Evolutionary conservation across 2,888 invertebrate genomes (phyloP), one percentile per base, ranked within the genome.

Genomic region (Drosophila emarginata): DNA sequence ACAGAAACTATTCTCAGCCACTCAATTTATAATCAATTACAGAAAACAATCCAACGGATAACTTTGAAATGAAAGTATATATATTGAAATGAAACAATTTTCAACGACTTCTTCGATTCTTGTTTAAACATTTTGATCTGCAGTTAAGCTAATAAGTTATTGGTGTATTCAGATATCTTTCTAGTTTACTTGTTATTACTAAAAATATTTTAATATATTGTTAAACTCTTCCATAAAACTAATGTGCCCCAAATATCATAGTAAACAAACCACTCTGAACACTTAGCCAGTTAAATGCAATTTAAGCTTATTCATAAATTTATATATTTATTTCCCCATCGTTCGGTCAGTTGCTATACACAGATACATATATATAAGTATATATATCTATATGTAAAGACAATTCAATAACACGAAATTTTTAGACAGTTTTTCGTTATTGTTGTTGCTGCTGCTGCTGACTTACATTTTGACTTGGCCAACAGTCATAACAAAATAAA

Each of bases 361-460:
- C 40, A 40, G 0, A 40, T 15, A 39, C 56, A 62, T 63, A 68
- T 57, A 40, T 15, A 26, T 51, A 62, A 58, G 62, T 57, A 40
- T 15, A 26, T 51, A 56, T 68, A 61, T 51, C 15, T 23, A 40
- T 32, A 57, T 56, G 57, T 69, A 53, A 56, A 68, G 50, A 71
- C 66, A 72, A 72, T 72, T 71, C 72, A 72, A 66, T 71, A 21
- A 45, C 21, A 45, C 21, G 12, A 45, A 45, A 40, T 40, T 45
- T 72, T 66, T 57, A 72, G 72, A 61, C 72, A 71, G 56, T 67
- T 72, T 70, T 45, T 64, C 58, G 39, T 56, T 50, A 58, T 72
- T 62, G 67, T 72, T 72, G 59, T 59, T 67, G 59, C 58, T 59
- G 60, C 61, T 67, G 62, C 67, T 52, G 32, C 59, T 67, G 61